A percentile compares a stretch with the other conserved stretches of the same genome.
phyloP scores from a whole-genome alignment of 2,888 invertebrate species.

The Harpalus rufipes region DNA sequence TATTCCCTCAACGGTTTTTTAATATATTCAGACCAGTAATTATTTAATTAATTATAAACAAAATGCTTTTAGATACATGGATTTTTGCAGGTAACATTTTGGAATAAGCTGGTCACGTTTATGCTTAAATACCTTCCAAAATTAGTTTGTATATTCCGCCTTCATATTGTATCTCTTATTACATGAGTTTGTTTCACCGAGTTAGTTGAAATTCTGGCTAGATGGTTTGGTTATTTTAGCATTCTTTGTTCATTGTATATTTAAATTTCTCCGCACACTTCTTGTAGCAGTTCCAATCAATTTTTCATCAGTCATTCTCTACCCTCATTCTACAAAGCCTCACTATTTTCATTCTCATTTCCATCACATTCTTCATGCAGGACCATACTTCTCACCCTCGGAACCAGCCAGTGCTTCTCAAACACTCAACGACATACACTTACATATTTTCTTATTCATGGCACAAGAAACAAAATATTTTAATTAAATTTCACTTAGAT shows the following conservation, averaged over 20 bases:
- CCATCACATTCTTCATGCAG: conserved; percentile 47
- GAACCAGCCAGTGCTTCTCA: conserved; percentile 3
- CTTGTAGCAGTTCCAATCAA: conserved; percentile 28
- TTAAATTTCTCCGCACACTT: conserved; percentile 9
- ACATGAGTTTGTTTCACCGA: not conserved
- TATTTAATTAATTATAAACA: too few species aligned
- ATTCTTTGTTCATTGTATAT: conserved; percentile 23
- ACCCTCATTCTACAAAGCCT: conserved; percentile 28
- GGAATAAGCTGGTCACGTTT: not conserved
- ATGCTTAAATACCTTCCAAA: not conserved
- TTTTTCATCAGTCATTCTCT: conserved; percentile 37
- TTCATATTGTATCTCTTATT: conserved; percentile 1
- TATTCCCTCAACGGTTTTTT: too few species aligned
- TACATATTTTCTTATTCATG: too few species aligned
- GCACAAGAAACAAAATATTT: too few species aligned
- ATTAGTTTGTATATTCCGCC: not conserved
- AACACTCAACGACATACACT: not conserved
- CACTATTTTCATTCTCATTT: conserved; percentile 46
- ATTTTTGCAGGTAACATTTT: not conserved
- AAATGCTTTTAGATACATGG: not conserved
- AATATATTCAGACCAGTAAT: too few species aligned
- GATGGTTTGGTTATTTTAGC: not conserved
- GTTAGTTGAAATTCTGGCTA: conserved; percentile 4
- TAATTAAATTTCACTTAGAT: too few species aligned
- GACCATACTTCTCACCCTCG: conserved; percentile 37